A percentile compares a stretch with the other conserved stretches of the same genome.
These are phyloP conservation scores for Harpalus rubripes DNA, from an alignment of 2,888 invertebrate genomes.

Conservation along the genomic window DNA sequence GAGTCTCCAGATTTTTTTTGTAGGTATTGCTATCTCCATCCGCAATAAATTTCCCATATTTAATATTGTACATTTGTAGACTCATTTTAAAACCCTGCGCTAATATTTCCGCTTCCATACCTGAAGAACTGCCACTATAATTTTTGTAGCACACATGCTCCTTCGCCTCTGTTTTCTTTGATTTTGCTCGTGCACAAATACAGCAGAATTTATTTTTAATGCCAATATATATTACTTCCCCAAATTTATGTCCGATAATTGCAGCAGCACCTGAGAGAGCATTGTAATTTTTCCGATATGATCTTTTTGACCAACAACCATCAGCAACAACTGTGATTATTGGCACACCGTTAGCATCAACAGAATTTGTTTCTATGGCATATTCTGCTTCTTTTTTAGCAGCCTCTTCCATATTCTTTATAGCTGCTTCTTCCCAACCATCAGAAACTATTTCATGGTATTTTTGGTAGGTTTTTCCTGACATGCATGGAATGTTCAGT, in stretches of 20 bases:
- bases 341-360: neutral
- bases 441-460: neutral
- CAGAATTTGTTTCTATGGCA: neutral
- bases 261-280: neutral
- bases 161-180: neutral
- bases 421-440: neutral
- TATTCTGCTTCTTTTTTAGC: neutral
- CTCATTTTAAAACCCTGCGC: neutral
- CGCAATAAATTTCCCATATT: too few species aligned
- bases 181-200: neutral
- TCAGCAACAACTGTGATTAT: neutral
- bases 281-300: neutral
- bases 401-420: neutral
- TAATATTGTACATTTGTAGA: neutral
- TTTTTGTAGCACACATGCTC: neutral
- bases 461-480: neutral
- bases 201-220: slow-evolving; percentile 1
- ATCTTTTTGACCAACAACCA: neutral
- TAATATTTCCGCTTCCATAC: neutral
- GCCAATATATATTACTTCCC: neutral
- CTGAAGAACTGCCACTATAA: neutral
- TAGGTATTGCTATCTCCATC: too few species aligned
- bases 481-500: neutral
- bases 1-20: too few species aligned
- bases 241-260: neutral